Evolutionary conservation across 2,888 invertebrate species (phyloP), one percentile per base, ranked within the genome.

Genomic region (Parnassius smintheus): DNA sequence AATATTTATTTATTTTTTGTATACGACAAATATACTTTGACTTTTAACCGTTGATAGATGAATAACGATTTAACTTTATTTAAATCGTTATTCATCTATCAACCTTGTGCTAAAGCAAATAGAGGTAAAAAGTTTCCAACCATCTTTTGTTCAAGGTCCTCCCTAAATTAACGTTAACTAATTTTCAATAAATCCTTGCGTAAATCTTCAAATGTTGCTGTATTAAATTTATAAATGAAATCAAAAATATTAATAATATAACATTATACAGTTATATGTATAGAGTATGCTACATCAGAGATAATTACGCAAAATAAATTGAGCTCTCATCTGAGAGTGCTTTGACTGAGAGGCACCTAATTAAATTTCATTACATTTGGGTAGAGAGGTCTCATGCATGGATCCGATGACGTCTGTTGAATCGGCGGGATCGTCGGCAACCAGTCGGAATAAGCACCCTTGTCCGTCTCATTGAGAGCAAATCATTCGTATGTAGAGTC

Each of bases 381-480:
- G 68, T 69, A 52, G 68, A 83, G 81, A 74, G 80, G 74, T 70
- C 78, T 80, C 73, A 73, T 74, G 72, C 73, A 72, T 74, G 66
- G 64, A 68, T 64, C 68, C 68, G 55, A 66, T 65, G 72, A 68
- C 72, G 73, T 71, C 66, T 71, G 69, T 70, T 72, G 74, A 70
- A 63, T 49, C 1, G 8, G 49, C 45, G 71, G 74, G 70, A 69
- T 75, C 73, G 75, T 71, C 82, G 87, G 84, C 86, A 86, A 83
- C 82, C 86, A 88, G 90, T 90, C 86, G 82, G 75, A 66, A 77
- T 77, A 74, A 89, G 88, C 72, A 77, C 80, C 75, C 87, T 88
- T 75, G 66, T 77, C 78, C 78, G 81, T 80, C 52, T 50, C 56
- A 51, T 56, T 85, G 85, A 86, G 78, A 80, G 76, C 82, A 82